phyloP scores from a whole-genome alignment of 2,888 invertebrate species.

The Drosophila pseudotalamancana region DNA sequence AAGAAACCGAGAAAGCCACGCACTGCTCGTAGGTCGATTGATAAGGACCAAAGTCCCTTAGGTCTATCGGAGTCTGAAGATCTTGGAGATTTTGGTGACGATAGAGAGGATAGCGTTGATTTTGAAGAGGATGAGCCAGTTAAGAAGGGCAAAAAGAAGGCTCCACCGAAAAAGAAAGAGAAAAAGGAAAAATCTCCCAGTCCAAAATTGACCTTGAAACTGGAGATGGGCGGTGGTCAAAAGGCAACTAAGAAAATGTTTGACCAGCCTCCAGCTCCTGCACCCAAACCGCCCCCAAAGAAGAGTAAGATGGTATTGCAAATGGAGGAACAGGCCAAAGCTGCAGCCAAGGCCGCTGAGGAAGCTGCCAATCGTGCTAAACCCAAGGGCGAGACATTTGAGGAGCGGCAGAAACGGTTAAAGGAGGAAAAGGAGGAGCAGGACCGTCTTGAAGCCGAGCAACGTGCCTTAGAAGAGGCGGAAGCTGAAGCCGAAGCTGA shows the following conservation, averaged over 20 bases:
- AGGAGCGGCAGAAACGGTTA: slow-evolving; percentile 82
- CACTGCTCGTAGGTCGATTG: slow-evolving; percentile 71
- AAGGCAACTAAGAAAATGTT: slow-evolving; percentile 83
- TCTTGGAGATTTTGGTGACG: slow-evolving; percentile 56
- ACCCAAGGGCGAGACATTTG: slow-evolving; percentile 81
- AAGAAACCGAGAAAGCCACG: slow-evolving; percentile 76
- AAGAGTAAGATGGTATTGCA: slow-evolving; percentile 83
- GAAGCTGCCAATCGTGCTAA: slow-evolving; percentile 80
- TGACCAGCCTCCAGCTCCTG: slow-evolving; percentile 78
- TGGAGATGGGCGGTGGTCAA: slow-evolving; percentile 82
- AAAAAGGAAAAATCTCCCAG: slow-evolving; percentile 83
- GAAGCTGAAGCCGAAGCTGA: slow-evolving; percentile 72
- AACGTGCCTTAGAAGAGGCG: slow-evolving; percentile 79
- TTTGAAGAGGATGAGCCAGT: slow-evolving; percentile 78
- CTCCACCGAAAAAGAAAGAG: slow-evolving; percentile 81
- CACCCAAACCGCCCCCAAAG: slow-evolving; percentile 83
- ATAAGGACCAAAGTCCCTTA: slow-evolving; percentile 69
- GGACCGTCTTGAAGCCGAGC: slow-evolving; percentile 79
- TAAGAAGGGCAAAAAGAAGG: slow-evolving; percentile 82
- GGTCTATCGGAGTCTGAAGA: slow-evolving; percentile 50
- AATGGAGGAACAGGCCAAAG: slow-evolving; percentile 83
- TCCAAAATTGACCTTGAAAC: slow-evolving; percentile 82
- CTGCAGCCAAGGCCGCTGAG: slow-evolving; percentile 82
- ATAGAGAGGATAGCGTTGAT: slow-evolving; percentile 81
- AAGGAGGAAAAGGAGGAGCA: slow-evolving; percentile 81